Evolutionary conservation across 2,113 vertebrate species (phyloP).

Genomic region (Gopherus evgoodei): DNA sequence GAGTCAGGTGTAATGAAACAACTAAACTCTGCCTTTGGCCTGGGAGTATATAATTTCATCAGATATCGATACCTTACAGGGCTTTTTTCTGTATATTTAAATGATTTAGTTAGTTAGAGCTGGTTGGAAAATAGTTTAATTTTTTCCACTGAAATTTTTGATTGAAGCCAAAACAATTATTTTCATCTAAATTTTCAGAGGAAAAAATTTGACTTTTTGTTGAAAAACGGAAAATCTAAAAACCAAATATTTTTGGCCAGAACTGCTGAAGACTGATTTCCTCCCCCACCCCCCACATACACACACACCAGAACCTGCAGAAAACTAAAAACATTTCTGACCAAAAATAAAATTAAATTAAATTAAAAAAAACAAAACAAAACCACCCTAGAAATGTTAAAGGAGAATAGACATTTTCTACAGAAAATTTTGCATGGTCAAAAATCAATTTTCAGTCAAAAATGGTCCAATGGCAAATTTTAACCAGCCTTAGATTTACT

Average conservation of each 20-base stretch:
- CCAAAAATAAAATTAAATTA: not conserved
- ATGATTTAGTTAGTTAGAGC: not conserved
- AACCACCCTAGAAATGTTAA: no score
- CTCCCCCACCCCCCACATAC: no score
- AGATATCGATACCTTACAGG: not conserved
- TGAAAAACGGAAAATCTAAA: not conserved
- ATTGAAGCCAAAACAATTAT: not conserved
- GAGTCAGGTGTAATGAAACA: not conserved
- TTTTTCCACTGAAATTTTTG: not conserved
- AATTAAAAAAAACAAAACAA: no score
- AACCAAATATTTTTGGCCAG: no score
- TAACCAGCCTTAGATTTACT: not conserved
- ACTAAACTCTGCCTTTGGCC: not conserved
- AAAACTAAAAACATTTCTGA: not conserved
- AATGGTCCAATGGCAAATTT: not conserved
- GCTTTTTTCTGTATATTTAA: not conserved
- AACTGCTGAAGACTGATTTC: no score
- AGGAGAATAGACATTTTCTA: not conserved
- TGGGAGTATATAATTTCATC: not conserved
- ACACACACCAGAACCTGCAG: no score
- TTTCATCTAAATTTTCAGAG: not conserved
- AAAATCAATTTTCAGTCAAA: not conserved
- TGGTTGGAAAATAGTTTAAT: not conserved
- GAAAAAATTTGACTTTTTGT: not conserved
- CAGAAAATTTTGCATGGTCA: not conserved